These are phyloP conservation scores for Euspilapteryx auroguttella DNA, from an alignment of 2,888 invertebrate species.

Conservation along the genomic window DNA sequence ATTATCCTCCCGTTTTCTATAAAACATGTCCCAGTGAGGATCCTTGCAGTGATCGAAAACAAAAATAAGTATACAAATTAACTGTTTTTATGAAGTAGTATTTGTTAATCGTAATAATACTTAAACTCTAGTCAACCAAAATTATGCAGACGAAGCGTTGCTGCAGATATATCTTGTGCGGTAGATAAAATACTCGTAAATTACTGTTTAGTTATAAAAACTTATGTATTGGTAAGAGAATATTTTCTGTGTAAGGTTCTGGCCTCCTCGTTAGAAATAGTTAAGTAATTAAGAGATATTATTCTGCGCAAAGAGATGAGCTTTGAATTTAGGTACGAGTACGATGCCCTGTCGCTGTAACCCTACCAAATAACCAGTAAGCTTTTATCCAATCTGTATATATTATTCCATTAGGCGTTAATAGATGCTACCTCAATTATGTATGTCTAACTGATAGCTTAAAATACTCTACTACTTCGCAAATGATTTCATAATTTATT, in stretches of 20 bases:
- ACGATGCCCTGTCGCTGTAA: too few relatives aligned
- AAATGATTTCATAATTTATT: constrained; percentile 10
- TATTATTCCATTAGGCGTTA: constrained; percentile 54
- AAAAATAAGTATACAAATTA: constrained; percentile 30
- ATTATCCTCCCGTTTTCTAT: constrained; percentile 48
- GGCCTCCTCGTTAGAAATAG: too few relatives aligned
- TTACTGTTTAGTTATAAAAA: constrained; percentile 13
- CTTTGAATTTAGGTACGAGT: constrained; percentile 15
- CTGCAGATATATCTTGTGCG: constrained; percentile 35
- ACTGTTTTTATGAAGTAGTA: constrained; percentile 37
- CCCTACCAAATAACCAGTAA: too few relatives aligned
- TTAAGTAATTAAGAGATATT: neutral
- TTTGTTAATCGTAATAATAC: constrained; percentile 30
- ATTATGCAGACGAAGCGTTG: constrained; percentile 46
- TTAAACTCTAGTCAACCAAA: constrained; percentile 60
- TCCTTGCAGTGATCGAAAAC: constrained; percentile 57
- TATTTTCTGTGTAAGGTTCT: too few relatives aligned
- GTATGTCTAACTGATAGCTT: constrained; percentile 52
- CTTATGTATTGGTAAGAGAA: constrained; percentile 5
- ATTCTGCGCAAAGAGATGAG: constrained; percentile 7
- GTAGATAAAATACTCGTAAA: constrained; percentile 48
- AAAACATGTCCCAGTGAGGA: constrained; percentile 49
- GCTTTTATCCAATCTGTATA: too few relatives aligned
- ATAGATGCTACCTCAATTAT: constrained; percentile 58
- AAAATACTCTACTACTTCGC: constrained; percentile 22